A percentile compares a stretch with the other conserved stretches of the same genome.
Evolutionary conservation across 2,113 vertebrate species (phyloP).

Genomic region (Coreoperca whiteheadi): DNA sequence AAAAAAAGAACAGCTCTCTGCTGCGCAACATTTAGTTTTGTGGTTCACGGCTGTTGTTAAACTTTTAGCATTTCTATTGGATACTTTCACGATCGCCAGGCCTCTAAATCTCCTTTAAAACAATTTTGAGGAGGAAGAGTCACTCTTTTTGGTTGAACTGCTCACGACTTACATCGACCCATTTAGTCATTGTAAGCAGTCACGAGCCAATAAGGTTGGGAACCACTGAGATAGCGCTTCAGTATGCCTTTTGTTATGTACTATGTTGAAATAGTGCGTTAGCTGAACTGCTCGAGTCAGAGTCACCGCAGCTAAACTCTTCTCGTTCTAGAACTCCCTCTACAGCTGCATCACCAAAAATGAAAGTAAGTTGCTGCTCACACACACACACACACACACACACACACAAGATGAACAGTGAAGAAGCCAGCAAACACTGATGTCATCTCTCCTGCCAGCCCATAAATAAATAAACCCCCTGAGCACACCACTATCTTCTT

Average conservation of each 20-base stretch:
- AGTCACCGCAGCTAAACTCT: constrained; percentile 38
- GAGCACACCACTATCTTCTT: not conserved
- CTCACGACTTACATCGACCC: not conserved
- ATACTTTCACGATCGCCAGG: not conserved
- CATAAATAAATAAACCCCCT: constrained; percentile 24
- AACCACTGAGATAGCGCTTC: not conserved
- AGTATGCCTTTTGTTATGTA: not conserved
- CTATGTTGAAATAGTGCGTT: not conserved
- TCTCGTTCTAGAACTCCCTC: constrained; percentile 91
- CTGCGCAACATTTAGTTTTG: no score
- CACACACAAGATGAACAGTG: not conserved
- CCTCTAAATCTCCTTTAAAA: not conserved
- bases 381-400: not conserved
- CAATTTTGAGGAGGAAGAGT: not conserved
- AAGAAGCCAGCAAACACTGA: constrained; percentile 4
- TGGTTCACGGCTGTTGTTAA: no score
- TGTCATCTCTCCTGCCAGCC: not conserved
- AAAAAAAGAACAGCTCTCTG: not conserved
- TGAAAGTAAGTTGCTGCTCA: constrained; percentile 91
- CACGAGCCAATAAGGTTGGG: not conserved
- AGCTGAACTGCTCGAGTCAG: not conserved
- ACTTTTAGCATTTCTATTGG: no score
- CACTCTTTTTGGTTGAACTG: not conserved
- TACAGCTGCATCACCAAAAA: constrained; percentile 99
- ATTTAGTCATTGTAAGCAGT: not conserved